Conservation (phyloP, 2,888 invertebrate species). For the Patella depressa region DNA sequence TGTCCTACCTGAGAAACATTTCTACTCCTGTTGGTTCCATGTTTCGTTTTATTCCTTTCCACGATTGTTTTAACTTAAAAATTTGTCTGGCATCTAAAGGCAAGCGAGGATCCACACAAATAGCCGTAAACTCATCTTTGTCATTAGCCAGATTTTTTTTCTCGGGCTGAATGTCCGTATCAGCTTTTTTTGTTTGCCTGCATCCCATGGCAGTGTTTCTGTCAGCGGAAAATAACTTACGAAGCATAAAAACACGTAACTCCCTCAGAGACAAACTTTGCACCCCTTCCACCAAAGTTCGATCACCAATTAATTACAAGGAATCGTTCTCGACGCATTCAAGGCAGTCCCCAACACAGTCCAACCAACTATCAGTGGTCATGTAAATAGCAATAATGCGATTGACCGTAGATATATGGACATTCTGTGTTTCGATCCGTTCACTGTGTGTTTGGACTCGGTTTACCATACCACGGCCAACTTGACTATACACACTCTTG, state of each 20-base stretch:
- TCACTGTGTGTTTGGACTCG: too few species aligned
- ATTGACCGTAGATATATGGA: too few species aligned
- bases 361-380: too few species aligned
- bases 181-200: constrained; percentile 10
- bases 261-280: too few species aligned
- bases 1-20: constrained; percentile 60
- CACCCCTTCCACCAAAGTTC: not conserved
- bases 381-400: too few species aligned
- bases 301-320: too few species aligned
- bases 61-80: constrained; percentile 56
- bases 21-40: constrained; percentile 59
- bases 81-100: constrained; percentile 42
- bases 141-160: not conserved
- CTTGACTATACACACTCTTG: too few species aligned
- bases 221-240: not conserved
- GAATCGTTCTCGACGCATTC: too few species aligned
- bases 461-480: too few species aligned
- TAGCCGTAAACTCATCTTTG: not conserved
- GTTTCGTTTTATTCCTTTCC: constrained; percentile 60
- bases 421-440: too few species aligned
- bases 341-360: too few species aligned
- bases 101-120: constrained; percentile 28
- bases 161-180: not conserved
- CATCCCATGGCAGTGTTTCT: constrained; percentile 3
- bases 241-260: not conserved